Evolutionary conservation across 2,113 vertebrate species (phyloP).

Genomic region (Crotalus helleri): DNA sequence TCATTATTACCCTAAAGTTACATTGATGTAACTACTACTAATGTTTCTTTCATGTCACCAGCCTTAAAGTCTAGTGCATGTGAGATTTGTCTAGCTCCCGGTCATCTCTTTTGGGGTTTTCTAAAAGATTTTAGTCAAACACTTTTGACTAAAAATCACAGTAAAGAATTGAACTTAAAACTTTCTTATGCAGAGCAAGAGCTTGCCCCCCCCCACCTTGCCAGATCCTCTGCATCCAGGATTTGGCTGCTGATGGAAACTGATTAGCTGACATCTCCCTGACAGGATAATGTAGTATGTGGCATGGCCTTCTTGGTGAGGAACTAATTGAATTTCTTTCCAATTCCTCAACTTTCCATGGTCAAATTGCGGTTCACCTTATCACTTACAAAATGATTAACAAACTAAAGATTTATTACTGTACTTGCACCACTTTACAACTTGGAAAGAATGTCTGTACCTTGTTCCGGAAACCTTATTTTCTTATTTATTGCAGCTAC

Average conservation of each 20-base stretch:
- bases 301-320: conserved; percentile 25
- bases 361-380: conserved; percentile 12
- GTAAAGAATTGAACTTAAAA: background rate
- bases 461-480: conserved; percentile 5
- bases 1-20: background rate
- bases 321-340: conserved; percentile 28
- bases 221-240: background rate
- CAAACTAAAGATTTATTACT: conserved; percentile 31
- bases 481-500: background rate
- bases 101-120: background rate
- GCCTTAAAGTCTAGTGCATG: background rate
- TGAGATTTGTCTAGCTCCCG: background rate
- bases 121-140: background rate
- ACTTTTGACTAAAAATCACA: background rate
- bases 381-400: conserved; percentile 43
- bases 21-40: background rate
- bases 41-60: background rate
- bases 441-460: conserved; percentile 33
- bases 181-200: background rate
- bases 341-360: conserved; percentile 30
- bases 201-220: background rate
- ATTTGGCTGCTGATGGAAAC: conserved; percentile 21
- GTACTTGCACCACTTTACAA: conserved; percentile 11
- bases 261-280: conserved; percentile 8
- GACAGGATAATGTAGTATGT: conserved; percentile 18